Conservation (phyloP, 2,888 invertebrate species). For the Campaea margaritaria region DNA sequence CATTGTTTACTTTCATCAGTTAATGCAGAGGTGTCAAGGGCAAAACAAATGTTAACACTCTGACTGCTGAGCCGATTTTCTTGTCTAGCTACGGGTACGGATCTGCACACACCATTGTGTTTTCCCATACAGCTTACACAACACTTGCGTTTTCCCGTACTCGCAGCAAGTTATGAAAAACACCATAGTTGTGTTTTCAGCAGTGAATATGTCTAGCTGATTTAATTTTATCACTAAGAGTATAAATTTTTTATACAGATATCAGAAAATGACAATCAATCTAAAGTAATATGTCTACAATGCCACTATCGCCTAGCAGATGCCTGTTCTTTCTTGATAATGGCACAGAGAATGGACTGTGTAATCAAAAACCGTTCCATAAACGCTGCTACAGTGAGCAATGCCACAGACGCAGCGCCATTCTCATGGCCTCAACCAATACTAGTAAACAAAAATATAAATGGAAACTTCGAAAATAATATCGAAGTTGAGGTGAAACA, state of each 20-base stretch:
- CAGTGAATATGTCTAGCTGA: too few species aligned
- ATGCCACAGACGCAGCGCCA: slow-evolving; percentile 3
- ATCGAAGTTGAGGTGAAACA: slow-evolving; percentile 68
- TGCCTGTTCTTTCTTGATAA: slow-evolving; percentile 58
- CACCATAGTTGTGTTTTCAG: too few species aligned
- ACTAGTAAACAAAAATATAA: slow-evolving; percentile 62
- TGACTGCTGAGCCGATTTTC: too few species aligned
- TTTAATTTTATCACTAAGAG: too few species aligned
- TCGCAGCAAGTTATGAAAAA: too few species aligned
- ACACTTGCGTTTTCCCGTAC: too few species aligned
- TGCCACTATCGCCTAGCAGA: slow-evolving; percentile 61
- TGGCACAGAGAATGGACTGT: slow-evolving; percentile 57
- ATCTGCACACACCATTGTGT: too few species aligned
- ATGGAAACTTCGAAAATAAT: slow-evolving; percentile 44
- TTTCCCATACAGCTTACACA: too few species aligned
- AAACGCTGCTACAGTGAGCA: background rate
- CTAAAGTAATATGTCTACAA: slow-evolving; percentile 65
- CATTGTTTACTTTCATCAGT: too few species aligned
- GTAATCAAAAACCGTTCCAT: slow-evolving; percentile 44
- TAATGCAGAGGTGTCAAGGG: too few species aligned
- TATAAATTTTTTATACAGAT: slow-evolving; percentile 50
- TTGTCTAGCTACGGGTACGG: too few species aligned
- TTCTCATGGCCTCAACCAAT: slow-evolving; percentile 75
- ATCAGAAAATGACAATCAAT: slow-evolving; percentile 55
- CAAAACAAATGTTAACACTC: too few species aligned